Percentiles rank a stretch among this genome's conserved stretches.
These are phyloP conservation scores for Probaryconus sp. DNA, from an alignment of 1,140 invertebrate genomes.

Conservation along the genomic window DNA sequence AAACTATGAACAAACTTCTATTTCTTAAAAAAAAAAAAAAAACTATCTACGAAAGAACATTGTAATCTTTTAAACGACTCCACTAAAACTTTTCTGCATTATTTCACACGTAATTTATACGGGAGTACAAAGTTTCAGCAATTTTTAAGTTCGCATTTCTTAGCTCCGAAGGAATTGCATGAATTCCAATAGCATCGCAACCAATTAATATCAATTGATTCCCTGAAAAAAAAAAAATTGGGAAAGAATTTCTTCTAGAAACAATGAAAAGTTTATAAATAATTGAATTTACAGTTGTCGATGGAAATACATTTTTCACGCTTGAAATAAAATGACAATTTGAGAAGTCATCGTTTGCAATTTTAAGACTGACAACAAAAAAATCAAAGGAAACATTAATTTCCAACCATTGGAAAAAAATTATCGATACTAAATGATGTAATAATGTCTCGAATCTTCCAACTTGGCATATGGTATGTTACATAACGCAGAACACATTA, in stretches of 20 bases:
- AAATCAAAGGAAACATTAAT: too few species aligned
- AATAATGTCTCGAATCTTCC: too few species aligned
- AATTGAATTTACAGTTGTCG: too few species aligned
- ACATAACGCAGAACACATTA: neutral
- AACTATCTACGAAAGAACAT: conserved; percentile 15
- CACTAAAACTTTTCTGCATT: conserved; percentile 41
- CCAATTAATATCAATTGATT: conserved; percentile 38
- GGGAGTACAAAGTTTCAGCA: conserved; percentile 23
- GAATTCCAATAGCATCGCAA: conserved; percentile 17
- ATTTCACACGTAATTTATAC: conserved; percentile 54
- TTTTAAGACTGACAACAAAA: too few species aligned
- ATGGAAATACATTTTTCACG: too few species aligned
- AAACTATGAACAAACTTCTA: conserved; percentile 7
- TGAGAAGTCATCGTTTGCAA: too few species aligned
- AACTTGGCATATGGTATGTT: conserved; percentile 5
- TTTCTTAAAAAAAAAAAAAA: conserved; percentile 19
- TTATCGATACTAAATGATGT: too few species aligned
- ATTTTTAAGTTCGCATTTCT: conserved; percentile 17
- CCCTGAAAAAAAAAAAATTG: conserved; percentile 7
- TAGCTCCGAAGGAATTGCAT: conserved; percentile 22
- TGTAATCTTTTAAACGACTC: conserved; percentile 41
- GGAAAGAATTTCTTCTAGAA: neutral
- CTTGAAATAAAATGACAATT: too few species aligned
- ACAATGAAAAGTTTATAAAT: neutral
- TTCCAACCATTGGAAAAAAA: too few species aligned